Percentiles rank a stretch among this genome's conserved stretches.
phyloP scores from a whole-genome alignment of 2,113 vertebrate genomes.

The Pygoscelis antarcticus region DNA sequence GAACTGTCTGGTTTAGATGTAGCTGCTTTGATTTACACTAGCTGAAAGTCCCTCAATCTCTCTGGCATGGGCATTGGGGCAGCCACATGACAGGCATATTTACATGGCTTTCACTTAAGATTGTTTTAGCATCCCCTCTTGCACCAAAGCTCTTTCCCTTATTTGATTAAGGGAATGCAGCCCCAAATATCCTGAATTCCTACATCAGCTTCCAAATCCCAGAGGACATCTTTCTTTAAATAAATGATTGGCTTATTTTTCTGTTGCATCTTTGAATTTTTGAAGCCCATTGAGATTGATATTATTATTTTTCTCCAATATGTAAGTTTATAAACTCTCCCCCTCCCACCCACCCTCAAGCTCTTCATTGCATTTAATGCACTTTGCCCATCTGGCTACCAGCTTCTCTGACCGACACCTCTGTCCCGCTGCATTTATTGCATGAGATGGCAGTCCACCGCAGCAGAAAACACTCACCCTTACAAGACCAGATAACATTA shows the following conservation, averaged over 20 bases:
- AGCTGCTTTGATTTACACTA: background rate
- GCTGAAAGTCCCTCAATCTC: background rate
- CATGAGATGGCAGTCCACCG: rapidly evolving
- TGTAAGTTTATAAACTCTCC: background rate
- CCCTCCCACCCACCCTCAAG: rapidly evolving
- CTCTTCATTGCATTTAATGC: background rate
- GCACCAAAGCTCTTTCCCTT: background rate
- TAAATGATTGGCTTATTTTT: background rate
- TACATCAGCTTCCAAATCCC: background rate
- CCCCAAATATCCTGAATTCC: background rate
- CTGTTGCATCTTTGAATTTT: background rate
- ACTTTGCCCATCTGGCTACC: background rate
- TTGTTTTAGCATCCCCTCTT: background rate
- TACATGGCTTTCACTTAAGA: rapidly evolving
- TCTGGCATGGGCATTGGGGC: background rate
- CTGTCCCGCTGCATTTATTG: background rate
- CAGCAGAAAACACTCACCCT: background rate
- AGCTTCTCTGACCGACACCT: background rate
- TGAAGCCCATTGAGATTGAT: background rate
- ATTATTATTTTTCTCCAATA: background rate
- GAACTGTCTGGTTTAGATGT: background rate
- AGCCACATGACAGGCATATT: background rate
- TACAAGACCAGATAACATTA: background rate
- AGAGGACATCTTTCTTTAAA: background rate
- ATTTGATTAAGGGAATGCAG: background rate